phyloP scores from a whole-genome alignment of 2,888 invertebrate species.

The Drosophila nr. medialis region DNA sequence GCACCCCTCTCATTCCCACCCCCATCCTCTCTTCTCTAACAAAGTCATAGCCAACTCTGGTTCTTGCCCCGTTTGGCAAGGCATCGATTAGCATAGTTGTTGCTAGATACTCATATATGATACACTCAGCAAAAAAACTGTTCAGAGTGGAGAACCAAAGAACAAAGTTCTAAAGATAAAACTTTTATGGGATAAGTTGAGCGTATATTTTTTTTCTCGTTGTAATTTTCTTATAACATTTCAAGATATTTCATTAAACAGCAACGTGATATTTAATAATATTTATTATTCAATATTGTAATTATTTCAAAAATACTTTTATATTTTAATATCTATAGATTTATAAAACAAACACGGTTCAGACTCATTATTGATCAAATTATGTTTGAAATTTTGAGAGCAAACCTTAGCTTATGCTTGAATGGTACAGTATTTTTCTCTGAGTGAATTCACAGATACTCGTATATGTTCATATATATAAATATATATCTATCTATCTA shows the following conservation, averaged over 20 bases:
- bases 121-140: constrained; percentile 4
- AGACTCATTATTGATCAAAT: background rate
- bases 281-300: background rate
- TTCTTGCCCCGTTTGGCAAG: constrained; percentile 70
- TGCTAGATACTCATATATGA: constrained; percentile 41
- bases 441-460: background rate
- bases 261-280: too few relatives aligned
- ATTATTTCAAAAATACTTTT: too few relatives aligned
- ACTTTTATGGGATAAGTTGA: too few relatives aligned
- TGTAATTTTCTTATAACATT: background rate
- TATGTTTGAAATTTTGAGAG: background rate
- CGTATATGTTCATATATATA: constrained; percentile 14
- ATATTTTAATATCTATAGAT: background rate
- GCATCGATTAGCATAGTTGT: constrained; percentile 76
- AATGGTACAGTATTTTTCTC: background rate
- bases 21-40: background rate
- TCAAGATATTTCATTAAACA: background rate
- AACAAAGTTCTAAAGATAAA: background rate
- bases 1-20: constrained; percentile 1
- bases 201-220: too few relatives aligned
- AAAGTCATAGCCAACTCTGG: constrained; percentile 44
- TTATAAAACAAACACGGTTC: background rate
- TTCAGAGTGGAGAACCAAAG: background rate
- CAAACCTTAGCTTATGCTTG: background rate
- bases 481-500: constrained; percentile 13